Evolutionary conservation across 2,888 invertebrate species (phyloP), one percentile per base, ranked within the genome.

Genomic region (Dichetophora obliterata): DNA sequence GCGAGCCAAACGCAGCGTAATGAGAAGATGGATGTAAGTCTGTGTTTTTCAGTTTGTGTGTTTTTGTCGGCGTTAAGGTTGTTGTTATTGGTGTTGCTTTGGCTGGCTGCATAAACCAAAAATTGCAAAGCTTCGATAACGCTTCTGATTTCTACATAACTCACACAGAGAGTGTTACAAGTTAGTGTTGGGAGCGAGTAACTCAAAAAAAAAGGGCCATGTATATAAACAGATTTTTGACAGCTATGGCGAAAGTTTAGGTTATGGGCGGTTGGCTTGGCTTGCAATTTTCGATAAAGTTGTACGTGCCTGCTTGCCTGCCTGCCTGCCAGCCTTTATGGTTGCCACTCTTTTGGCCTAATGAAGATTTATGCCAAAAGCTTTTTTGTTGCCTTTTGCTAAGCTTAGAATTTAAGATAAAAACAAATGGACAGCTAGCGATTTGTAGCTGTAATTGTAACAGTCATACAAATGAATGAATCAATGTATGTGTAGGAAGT

Each of bases 321-420:
- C 31, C 31, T 31, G 31, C 31, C 3, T 22, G 57, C 22, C 24
- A 24, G 24, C 24, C 11, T 37, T 37, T 1, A 5, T 37, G 37
- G 14, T 9, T 19, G 22, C 8, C 16, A 1, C 11, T 19, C 22
- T 61, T 24, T 19, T 22, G 27, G 48, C 59, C 59, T 72, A 72
- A 72, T 59, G 72, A 72, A 43, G 72, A 61, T 72, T 72, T 72
- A 72, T 72, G 59, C 61, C 71, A 57, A 71, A 50, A 61, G 22
- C 22, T 31, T 37, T 22, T 57, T 54, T 22, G 6, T 37, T 54
- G 14, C 9, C 27, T 22, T 31, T 16, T 16, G 27, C 31, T 22
- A 34, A 71, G 57, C 50, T 43, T 48, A 43, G 43, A 19, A 66
- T 16, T 54, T 19, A 8, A 54, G 54, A 54, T 54, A 54, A 54